A percentile compares a stretch with the other conserved stretches of the same genome.
Evolutionary conservation across 2,888 invertebrate genomes (phyloP).

Genomic region (Leptinotarsa juncta): DNA sequence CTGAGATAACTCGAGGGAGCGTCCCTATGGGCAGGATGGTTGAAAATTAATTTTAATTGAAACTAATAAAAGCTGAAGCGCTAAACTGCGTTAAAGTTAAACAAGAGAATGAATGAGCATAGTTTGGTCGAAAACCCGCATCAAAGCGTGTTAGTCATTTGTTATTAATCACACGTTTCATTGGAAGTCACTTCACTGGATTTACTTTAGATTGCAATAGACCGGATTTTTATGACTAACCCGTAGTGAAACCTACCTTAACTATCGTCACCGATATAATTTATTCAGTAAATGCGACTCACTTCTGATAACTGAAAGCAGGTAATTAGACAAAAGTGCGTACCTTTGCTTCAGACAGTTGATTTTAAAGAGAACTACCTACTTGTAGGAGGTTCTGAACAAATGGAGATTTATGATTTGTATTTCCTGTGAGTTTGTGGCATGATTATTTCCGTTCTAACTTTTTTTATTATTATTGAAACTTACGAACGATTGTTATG

Average conservation of each 20-base stretch:
- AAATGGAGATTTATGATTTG: constrained; percentile 15
- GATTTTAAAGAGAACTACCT: constrained; percentile 10
- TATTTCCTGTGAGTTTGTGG: constrained; percentile 17
- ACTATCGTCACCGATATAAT: constrained; percentile 2
- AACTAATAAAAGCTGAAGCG: constrained; percentile 56
- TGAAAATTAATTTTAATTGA: constrained; percentile 65
- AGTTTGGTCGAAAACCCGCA: constrained; percentile 50
- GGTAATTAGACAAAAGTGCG: neutral
- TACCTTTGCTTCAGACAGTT: neutral
- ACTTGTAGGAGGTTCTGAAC: constrained; percentile 11
- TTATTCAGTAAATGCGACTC: constrained; percentile 6
- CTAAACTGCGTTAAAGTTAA: constrained; percentile 41
- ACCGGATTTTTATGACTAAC: constrained; percentile 40
- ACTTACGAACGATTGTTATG: neutral
- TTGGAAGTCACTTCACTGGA: constrained; percentile 41
- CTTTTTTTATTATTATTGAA: neutral
- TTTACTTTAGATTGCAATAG: constrained; percentile 36
- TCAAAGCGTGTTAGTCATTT: constrained; percentile 51
- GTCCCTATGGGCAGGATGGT: constrained; percentile 62
- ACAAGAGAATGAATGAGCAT: constrained; percentile 43
- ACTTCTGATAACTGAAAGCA: neutral
- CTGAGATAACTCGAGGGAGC: constrained; percentile 40
- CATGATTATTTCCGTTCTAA: neutral
- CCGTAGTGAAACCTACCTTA: constrained; percentile 29
- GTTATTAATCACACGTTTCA: constrained; percentile 50